phyloP scores from a whole-genome alignment of 2,888 invertebrate species.

The Macrophya annulata region DNA sequence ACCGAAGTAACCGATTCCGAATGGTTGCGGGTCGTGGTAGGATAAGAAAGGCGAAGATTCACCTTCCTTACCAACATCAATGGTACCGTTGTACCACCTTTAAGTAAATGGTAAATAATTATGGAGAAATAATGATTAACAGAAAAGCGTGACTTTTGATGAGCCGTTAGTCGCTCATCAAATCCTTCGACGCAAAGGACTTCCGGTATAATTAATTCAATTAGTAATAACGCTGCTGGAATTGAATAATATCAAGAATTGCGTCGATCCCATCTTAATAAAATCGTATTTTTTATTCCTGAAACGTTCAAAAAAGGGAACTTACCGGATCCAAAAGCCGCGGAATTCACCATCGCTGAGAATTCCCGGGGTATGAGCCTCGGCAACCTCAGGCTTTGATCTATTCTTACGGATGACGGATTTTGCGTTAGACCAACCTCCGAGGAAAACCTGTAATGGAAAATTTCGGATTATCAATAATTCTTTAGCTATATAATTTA shows the following conservation, averaged over 20 bases:
- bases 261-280: not conserved
- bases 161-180: not conserved
- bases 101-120: not conserved
- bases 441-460: conserved; percentile 86
- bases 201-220: not conserved
- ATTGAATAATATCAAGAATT: not conserved
- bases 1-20: conserved; percentile 88
- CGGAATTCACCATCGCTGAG: conserved; percentile 88
- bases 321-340: conserved; percentile 92
- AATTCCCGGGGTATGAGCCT: conserved; percentile 87
- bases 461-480: conserved; percentile 8
- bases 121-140: not conserved
- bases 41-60: conserved; percentile 88
- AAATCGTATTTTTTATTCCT: not conserved
- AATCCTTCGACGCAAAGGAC: not conserved
- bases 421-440: conserved; percentile 93
- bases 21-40: conserved; percentile 87
- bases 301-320: not conserved
- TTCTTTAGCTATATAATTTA: not conserved
- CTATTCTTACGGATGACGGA: conserved; percentile 91
- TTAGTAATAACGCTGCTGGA: not conserved
- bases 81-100: conserved; percentile 73
- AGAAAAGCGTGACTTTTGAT: not conserved
- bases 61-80: conserved; percentile 88
- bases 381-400: conserved; percentile 88